Evolutionary conservation across 2,113 vertebrate genomes (phyloP).

Genomic region (Nymphicus hollandicus): DNA sequence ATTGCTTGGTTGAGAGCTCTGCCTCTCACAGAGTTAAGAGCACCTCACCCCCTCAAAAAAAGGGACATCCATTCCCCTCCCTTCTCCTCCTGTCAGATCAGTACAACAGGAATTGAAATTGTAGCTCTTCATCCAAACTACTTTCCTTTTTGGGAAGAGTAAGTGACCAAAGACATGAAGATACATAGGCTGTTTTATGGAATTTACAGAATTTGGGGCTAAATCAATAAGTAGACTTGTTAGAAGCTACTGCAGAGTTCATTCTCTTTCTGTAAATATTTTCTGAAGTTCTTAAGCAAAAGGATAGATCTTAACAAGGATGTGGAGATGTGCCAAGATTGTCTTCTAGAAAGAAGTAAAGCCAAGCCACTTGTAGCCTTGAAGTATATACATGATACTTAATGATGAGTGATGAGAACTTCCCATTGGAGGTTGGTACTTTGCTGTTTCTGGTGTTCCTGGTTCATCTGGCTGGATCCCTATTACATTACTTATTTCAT

Average conservation of each 20-base stretch:
- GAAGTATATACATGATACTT: not conserved
- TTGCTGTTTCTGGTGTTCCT: not conserved
- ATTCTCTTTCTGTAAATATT: not conserved
- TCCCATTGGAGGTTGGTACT: not conserved
- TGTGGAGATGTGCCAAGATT: not conserved
- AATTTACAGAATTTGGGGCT: not conserved
- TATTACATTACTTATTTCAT: not conserved
- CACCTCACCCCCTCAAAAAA: not conserved
- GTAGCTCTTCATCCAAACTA: not conserved
- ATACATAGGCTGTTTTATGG: not conserved
- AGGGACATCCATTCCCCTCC: not conserved
- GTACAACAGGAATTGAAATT: not conserved
- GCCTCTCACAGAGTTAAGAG: not conserved
- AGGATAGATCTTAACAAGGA: not conserved
- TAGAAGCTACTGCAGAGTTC: not conserved
- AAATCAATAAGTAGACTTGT: not conserved
- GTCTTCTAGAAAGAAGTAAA: not conserved
- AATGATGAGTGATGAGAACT: not conserved
- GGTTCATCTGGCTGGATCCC: not conserved
- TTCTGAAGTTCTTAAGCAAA: not conserved
- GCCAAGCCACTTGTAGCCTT: not conserved
- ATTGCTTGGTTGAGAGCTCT: not conserved
- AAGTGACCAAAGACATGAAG: not conserved
- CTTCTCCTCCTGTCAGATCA: not conserved
- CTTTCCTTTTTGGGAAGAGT: not conserved